phyloP scores from a whole-genome alignment of 2,888 invertebrate species.

The Cryptocheilus praepositus region DNA sequence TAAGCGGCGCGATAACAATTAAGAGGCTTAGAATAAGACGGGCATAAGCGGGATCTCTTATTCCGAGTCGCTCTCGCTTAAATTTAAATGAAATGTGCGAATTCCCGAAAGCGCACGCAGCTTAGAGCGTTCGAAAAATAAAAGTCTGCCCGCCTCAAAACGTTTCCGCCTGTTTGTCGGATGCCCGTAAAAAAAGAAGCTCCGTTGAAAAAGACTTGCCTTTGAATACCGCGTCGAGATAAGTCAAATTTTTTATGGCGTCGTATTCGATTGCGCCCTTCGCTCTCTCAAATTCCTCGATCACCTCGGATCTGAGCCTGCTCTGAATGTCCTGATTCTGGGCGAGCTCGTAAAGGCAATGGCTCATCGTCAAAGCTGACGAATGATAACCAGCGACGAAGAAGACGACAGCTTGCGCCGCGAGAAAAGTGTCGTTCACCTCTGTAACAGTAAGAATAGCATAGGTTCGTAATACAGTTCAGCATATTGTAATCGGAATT shows the following conservation, averaged over 20 bases:
- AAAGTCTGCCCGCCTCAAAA: neutral
- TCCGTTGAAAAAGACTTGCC: conserved; percentile 49
- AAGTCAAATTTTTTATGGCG: conserved; percentile 71
- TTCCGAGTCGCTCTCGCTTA: too few species aligned
- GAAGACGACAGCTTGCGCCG: conserved; percentile 73
- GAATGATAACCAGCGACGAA: conserved; percentile 76
- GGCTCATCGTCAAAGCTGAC: conserved; percentile 73
- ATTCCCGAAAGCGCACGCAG: too few species aligned
- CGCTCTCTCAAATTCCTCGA: conserved; percentile 52
- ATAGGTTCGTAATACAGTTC: too few species aligned
- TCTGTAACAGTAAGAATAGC: conserved; percentile 42
- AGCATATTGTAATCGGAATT: too few species aligned
- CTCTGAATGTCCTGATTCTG: conserved; percentile 72
- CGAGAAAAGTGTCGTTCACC: conserved; percentile 63
- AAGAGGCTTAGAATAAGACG: too few species aligned
- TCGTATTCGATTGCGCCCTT: conserved; percentile 69
- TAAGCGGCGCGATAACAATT: too few species aligned
- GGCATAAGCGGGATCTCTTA: too few species aligned
- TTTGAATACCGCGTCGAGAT: conserved; percentile 70
- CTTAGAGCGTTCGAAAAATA: neutral
- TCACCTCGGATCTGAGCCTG: conserved; percentile 70
- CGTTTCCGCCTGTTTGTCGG: too few species aligned
- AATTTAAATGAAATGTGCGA: too few species aligned
- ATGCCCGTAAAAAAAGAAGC: too few species aligned
- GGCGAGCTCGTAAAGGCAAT: conserved; percentile 73